These are phyloP conservation scores for Brachionus sp. DNA, from an alignment of 1,140 invertebrate genomes.

Conservation along the genomic window DNA sequence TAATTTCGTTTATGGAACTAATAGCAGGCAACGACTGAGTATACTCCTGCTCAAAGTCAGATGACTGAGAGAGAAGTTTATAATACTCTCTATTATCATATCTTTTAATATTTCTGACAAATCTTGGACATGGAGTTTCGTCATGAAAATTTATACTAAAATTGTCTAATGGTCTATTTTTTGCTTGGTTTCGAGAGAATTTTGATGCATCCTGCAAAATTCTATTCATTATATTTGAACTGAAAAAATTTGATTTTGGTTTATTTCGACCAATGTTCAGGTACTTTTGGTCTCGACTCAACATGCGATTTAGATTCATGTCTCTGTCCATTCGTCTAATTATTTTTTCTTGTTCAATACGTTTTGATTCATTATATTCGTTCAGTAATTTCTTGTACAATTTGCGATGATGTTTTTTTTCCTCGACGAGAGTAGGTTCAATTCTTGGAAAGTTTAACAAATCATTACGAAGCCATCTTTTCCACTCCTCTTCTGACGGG, in stretches of 20 bases:
- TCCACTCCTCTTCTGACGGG: slow-evolving; percentile 11
- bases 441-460: neutral
- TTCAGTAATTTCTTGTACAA: neutral
- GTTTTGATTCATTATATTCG: neutral
- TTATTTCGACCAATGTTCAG: slow-evolving; percentile 22
- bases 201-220: neutral
- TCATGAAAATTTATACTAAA: slow-evolving; percentile 18
- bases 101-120: neutral
- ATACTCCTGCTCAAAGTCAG: neutral
- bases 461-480: neutral
- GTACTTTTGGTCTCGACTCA: neutral
- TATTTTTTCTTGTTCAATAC: neutral
- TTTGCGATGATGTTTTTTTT: neutral
- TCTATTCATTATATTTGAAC: neutral
- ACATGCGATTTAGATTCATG: slow-evolving; percentile 22
- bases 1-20: neutral
- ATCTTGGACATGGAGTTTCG: slow-evolving; percentile 6
- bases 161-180: neutral
- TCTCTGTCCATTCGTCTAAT: neutral
- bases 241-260: slow-evolving; percentile 25
- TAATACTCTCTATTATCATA: slow-evolving; percentile 24
- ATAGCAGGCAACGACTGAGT: neutral
- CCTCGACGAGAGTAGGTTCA: neutral
- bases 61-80: neutral
- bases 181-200: neutral